These are phyloP conservation scores for Phyllotreta cruciferae DNA, from an alignment of 2,888 invertebrate species.

Conservation along the genomic window DNA sequence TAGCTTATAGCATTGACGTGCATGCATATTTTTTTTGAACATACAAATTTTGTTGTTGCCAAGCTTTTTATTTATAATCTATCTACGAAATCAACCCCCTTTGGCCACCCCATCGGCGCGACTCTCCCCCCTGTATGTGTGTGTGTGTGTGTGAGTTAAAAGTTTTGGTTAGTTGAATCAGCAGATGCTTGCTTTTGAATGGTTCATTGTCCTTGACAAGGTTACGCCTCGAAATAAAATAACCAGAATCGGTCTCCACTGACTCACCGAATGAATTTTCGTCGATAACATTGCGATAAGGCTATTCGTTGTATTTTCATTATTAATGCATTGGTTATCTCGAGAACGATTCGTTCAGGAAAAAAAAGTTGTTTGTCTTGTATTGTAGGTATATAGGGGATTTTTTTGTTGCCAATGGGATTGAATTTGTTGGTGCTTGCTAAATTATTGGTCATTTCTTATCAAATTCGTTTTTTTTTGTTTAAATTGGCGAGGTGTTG, in stretches of 20 bases:
- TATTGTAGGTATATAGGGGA: too few relatives aligned
- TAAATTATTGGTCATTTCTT: too few relatives aligned
- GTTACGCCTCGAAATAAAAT: slow-evolving; percentile 27
- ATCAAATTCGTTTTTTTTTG: too few relatives aligned
- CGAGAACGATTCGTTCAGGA: too few relatives aligned
- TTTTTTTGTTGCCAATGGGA: too few relatives aligned
- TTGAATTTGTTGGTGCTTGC: too few relatives aligned
- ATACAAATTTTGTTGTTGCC: too few relatives aligned
- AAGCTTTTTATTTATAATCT: too few relatives aligned
- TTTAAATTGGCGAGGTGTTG: too few relatives aligned
- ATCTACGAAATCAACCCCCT: not conserved
- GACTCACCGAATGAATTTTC: slow-evolving; percentile 1
- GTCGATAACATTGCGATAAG: not conserved
- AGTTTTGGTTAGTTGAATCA: slow-evolving; percentile 13
- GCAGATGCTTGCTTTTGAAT: slow-evolving; percentile 25
- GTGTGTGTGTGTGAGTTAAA: slow-evolving; percentile 13
- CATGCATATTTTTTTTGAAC: too few relatives aligned
- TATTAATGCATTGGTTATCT: too few relatives aligned
- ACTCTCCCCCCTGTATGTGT: slow-evolving; percentile 8
- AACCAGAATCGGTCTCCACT: not conserved
- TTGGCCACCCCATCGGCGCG: not conserved
- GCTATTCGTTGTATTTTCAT: not conserved
- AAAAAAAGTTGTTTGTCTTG: too few relatives aligned
- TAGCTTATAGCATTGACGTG: slow-evolving; percentile 17
- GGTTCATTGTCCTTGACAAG: slow-evolving; percentile 33